A percentile compares a stretch with the other conserved stretches of the same genome.
Conservation (phyloP, 2,888 invertebrate species). For the Chorisops tibialis region DNA sequence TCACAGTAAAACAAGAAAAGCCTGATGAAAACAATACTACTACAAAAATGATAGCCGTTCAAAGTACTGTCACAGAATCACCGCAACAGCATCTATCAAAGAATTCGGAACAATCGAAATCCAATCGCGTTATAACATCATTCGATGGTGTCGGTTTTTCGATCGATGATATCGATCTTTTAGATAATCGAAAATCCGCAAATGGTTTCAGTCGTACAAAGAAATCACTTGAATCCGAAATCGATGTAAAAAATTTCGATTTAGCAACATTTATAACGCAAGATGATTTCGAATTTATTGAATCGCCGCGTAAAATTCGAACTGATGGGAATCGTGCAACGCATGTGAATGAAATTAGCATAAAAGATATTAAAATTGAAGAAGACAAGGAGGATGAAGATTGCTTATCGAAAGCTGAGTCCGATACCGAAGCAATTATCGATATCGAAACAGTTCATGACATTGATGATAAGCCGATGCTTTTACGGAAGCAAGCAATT, state of each 20-base stretch:
- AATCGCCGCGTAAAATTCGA: background rate
- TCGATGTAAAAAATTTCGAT: slow-evolving; percentile 46
- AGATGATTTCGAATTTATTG: slow-evolving; percentile 42
- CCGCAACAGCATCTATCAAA: too few species aligned
- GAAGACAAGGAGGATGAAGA: background rate
- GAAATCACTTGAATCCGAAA: background rate
- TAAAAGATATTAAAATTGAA: slow-evolving; percentile 8
- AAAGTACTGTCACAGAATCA: too few species aligned
- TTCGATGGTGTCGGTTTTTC: background rate
- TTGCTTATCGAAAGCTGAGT: slow-evolving; percentile 32
- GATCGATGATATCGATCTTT: background rate
- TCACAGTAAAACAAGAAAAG: background rate
- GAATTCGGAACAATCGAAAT: too few species aligned
- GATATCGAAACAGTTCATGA: slow-evolving; percentile 49
- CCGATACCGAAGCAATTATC: slow-evolving; percentile 49
- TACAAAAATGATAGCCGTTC: too few species aligned
- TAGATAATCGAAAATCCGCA: background rate
- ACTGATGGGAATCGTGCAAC: background rate
- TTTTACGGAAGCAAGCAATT: slow-evolving; percentile 11
- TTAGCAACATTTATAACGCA: slow-evolving; percentile 50
- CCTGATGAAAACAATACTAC: too few species aligned
- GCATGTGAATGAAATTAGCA: background rate
- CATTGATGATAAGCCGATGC: slow-evolving; percentile 28
- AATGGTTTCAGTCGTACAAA: background rate
- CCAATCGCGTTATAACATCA: background rate